These are phyloP conservation scores for Uloborus plumipes DNA, from an alignment of 2,888 invertebrate genomes.

Conservation along the genomic window DNA sequence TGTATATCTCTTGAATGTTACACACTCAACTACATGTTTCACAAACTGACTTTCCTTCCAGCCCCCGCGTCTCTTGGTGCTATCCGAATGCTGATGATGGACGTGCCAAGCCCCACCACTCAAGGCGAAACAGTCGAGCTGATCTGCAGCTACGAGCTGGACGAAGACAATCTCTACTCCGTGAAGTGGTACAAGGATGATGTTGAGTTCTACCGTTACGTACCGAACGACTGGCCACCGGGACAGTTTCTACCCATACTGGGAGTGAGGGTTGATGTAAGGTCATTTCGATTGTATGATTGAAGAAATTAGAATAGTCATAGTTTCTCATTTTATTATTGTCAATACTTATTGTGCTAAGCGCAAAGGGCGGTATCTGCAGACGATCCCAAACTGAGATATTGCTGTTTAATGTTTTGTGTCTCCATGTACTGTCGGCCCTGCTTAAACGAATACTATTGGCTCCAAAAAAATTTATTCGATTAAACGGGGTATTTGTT, in stretches of 20 bases:
- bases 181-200: slow-evolving; percentile 95
- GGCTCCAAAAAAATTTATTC: too few relatives aligned
- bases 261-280: slow-evolving; percentile 88
- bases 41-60: background rate
- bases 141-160: slow-evolving; percentile 86
- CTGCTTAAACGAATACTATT: too few relatives aligned
- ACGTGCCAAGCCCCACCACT: slow-evolving; percentile 86
- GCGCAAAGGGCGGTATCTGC: too few relatives aligned
- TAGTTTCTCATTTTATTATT: too few relatives aligned
- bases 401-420: too few relatives aligned
- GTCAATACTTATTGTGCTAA: too few relatives aligned
- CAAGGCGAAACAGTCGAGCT: slow-evolving; percentile 82
- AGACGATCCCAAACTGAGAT: too few relatives aligned
- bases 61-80: slow-evolving; percentile 28
- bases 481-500: too few relatives aligned
- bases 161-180: slow-evolving; percentile 83
- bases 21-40: background rate
- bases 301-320: too few relatives aligned
- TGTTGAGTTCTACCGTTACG: slow-evolving; percentile 88
- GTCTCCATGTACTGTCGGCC: too few relatives aligned
- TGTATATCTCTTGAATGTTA: too few relatives aligned
- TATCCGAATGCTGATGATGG: slow-evolving; percentile 81
- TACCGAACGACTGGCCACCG: slow-evolving; percentile 85
- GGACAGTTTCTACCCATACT: slow-evolving; percentile 83
- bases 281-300: slow-evolving; percentile 71